A percentile compares a stretch with the other conserved stretches of the same genome.
Conservation (phyloP, 2,113 vertebrate species). For the Sarotherodon lohbergeri region DNA sequence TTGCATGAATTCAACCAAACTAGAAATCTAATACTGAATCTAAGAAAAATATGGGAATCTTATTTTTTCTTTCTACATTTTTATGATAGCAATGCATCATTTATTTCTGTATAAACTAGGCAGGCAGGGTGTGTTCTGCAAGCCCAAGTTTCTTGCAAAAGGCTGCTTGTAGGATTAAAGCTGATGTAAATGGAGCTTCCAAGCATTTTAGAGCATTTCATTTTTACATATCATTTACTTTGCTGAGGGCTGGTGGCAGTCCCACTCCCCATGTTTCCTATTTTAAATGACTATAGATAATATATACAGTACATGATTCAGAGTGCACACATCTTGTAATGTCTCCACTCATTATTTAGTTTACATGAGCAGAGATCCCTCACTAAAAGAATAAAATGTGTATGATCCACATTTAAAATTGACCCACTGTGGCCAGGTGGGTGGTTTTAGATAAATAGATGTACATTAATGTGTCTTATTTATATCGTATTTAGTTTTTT, state of each 20-base stretch:
- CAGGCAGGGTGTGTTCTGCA: not conserved
- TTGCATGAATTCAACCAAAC: not conserved
- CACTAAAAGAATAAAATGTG: not conserved
- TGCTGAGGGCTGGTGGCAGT: not conserved
- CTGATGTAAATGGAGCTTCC: not conserved
- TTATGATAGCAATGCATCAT: not conserved
- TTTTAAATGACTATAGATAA: not conserved
- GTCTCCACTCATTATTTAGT: not conserved
- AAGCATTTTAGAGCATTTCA: not conserved
- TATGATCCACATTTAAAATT: not conserved
- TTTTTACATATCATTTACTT: not conserved
- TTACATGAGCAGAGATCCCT: not conserved
- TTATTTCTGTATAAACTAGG: not conserved
- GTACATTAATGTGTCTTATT: not conserved
- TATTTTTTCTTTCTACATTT: not conserved
- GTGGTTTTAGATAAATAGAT: not conserved
- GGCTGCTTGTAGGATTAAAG: not conserved
- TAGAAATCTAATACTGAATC: not conserved
- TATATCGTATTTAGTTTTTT: not conserved
- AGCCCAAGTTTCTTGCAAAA: not conserved
- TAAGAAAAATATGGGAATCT: not conserved
- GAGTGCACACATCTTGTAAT: not conserved
- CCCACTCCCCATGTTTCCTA: not conserved
- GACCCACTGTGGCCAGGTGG: not conserved
- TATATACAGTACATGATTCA: not conserved